Evolutionary conservation across 2,113 vertebrate genomes (phyloP), one percentile per base, ranked within the genome.

Genomic region (Lophochroa leadbeateri): DNA sequence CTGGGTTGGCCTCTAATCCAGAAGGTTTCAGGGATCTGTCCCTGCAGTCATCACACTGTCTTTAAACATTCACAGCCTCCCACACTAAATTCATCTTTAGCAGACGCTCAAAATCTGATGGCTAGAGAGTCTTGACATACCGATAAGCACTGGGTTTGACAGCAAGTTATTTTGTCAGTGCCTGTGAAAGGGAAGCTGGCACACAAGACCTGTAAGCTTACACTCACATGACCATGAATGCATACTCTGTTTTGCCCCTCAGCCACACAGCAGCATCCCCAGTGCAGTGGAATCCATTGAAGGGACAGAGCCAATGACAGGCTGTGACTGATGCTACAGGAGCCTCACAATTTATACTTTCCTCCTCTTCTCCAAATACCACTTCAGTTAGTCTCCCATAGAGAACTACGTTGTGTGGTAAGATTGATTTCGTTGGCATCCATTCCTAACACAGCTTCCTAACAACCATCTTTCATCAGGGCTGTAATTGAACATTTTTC

Each of bases 271-370:
- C 49, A 81, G 29, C 24, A 17, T 13, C 20, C 29, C 29, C 39
- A 20, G 63, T 0, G 0, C 21, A 2, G 21, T 14, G 39, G 17
- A 11, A 58, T 27, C 37, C 46, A 82, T 20, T 1, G 17, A 39
- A 76, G 23, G 10, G 35, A 39, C 0, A 43, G 11, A 79, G 19
- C 6, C 5, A 15, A 88, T 12, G 8, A 17, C 47, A 80, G 19
- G 27, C 44, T 55, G 13, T 1, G 5, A 35, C 10, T 7, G 3
- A 5, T 63, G 39, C 1, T 81, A 17, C 23, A 44, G n/a, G 6
- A 87, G 8, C 13, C 28, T 83, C 33, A 7, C 21, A 64, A 16
- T 1, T 65, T 50, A 8, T 6, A 17, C 33, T 53, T 4, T 64
- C 24, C 39, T 65, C 16, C 10, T 50, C 21, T 82, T 79, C 10